Evolutionary conservation across 1,140 invertebrate species (phyloP), one percentile per base, ranked within the genome.

Genomic region (Drosophila nigromelanica): DNA sequence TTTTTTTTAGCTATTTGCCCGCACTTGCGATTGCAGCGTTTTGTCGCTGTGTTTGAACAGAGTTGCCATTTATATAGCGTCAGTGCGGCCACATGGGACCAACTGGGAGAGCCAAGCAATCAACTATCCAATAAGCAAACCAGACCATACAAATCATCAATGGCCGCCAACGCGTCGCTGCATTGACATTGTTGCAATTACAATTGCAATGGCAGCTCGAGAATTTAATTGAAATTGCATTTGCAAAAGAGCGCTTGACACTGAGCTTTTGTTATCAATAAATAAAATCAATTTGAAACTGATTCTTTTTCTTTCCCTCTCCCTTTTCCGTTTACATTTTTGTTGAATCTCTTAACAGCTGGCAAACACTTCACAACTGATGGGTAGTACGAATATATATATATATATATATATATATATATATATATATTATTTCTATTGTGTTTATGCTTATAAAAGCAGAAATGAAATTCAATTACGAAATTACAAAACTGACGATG

Each of bases 201-300:
- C 62, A 60, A 52, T 61, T 67, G 62, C 77, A 42, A 67, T 45
- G 15, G 51, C 59, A 67, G 48, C 79, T 79, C 51, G 61, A 68
- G 58, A 87, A 70, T 82, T 86, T 87, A 89, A 86, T 86, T 89
- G 82, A 89, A 86, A 86, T 79, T 86, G 78, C 83, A 86, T 89
- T 86, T 86, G 58, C 67, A 62, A 73, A 58, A 43, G 15, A 76
- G 50, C 60, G 47, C 67, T 58, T 68, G 39, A 21, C 50, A 58
- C n/a, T 39, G 24, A 59, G 61, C 55, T 77, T 77, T 78, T 71
- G 66, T 79, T 72, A 78, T 74, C 81, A 79, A 89, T 86, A 89
- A 86, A 89, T 87, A 82, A 81, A 86, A 86, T 86, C 82, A 87
- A 86, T 86, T 87, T 69, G 69, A 76, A 76, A 73, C 30, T 45